Base-by-base conservation (phyloP, 2,113 vertebrate species). In the Uropsilus gracilis region DNA sequence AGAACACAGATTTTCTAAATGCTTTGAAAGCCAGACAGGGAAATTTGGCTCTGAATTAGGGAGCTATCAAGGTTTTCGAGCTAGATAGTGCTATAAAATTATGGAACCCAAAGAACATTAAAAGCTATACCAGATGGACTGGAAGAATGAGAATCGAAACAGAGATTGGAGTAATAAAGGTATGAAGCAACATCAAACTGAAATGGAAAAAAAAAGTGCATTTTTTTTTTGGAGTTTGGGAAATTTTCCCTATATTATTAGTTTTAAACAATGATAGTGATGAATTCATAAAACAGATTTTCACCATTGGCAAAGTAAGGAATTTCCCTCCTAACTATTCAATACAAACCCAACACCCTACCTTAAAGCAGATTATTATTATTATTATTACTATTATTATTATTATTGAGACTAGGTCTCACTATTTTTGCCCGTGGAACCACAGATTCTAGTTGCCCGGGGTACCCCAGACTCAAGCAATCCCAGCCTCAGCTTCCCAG, bases 21-120 rank as follows among this genome's bases (percentile, higher is more conserved):
- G 8, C 75, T 50, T 68, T 88, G 57, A 89, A 94, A 86, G 55
- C 17, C 22, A 63, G 34, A 28, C 13, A 42, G 42, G 55, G 73
- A 85, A 86, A n/a, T n/a, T 55, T 86, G 83, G 37, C 18, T 94
- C 68, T 73, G 73, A 89, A 78, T 86, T 63, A 91, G 84, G 63
- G 48, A 96, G 32, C 5, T 48, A 89, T 75, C 34, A 68, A 85
- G 64, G 28, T 53, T 92, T 68, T 44, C n/a, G 7, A 91, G 73
- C 28, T 82, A 82, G 11, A 89, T 59, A 71, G 42, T 37, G 16
- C 55, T 46, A 34, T 73, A 59, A 64, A 77, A 90, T 91, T 59
- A 89, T 28, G 37, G 18, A 68, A 78, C 73, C 89, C 63, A 83
- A 69, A 86, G 61, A 8, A 30, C 28, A 57, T 82, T 77, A 89